Evolutionary conservation across 1,140 invertebrate species (phyloP).

Genomic region (Microplitis mediator): DNA sequence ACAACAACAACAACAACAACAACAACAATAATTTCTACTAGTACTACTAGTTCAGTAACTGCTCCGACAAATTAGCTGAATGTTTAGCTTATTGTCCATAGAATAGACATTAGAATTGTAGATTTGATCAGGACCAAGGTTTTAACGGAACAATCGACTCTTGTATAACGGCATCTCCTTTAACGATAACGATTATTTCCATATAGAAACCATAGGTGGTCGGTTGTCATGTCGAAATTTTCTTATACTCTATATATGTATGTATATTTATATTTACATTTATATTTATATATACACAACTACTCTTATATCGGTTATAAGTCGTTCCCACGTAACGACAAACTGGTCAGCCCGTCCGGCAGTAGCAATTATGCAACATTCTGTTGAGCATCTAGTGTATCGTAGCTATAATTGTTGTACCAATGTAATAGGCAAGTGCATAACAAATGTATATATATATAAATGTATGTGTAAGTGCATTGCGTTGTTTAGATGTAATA

Average conservation of each 20-base stretch:
- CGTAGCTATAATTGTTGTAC: not conserved
- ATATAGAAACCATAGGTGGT: conserved; percentile 1
- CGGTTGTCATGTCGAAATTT: conserved; percentile 3
- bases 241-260: no score
- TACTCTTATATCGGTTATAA: not conserved
- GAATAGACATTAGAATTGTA: not conserved
- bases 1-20: no score
- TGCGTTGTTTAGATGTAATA: conserved; percentile 34
- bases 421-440: not conserved
- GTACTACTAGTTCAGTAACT: no score
- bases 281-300: not conserved
- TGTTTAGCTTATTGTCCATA: no score
- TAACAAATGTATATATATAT: no score
- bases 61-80: no score
- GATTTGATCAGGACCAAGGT: not conserved
- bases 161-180: conserved; percentile 9
- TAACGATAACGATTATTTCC: not conserved
- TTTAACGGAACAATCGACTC: not conserved
- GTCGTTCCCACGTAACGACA: conserved; percentile 23
- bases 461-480: conserved; percentile 28
- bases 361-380: conserved; percentile 36
- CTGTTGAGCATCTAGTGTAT: conserved; percentile 12
- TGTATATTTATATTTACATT: not conserved
- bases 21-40: no score
- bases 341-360: conserved; percentile 17